Conservation (phyloP, 2,113 vertebrate genomes). For the Neotragus moschatus region DNA sequence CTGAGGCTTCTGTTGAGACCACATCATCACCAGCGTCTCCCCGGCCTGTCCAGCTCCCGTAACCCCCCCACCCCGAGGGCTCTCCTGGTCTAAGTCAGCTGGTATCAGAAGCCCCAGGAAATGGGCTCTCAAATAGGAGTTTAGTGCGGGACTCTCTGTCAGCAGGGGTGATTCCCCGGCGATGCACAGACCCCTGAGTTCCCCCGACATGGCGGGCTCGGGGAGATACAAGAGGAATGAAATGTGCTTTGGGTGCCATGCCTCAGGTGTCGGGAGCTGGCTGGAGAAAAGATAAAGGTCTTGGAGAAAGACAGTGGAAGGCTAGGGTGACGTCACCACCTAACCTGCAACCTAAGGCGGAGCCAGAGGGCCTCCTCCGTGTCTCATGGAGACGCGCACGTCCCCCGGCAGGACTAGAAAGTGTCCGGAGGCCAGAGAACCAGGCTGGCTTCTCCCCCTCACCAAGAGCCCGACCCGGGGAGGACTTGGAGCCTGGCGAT, state of each 20-base stretch:
- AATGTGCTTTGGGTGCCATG: fast-evolving
- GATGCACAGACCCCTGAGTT: fast-evolving
- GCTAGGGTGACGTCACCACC: background rate
- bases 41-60: no score
- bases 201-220: fast-evolving
- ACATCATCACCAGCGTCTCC: fast-evolving
- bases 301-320: background rate
- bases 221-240: fast-evolving
- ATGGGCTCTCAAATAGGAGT: background rate
- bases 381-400: fast-evolving
- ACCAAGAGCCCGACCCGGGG: background rate
- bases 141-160: fast-evolving
- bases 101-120: background rate
- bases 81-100: background rate
- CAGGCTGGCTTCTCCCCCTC: background rate
- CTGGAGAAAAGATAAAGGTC: background rate
- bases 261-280: background rate
- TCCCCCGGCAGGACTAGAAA: background rate
- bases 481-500: fast-evolving
- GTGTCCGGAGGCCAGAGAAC: background rate
- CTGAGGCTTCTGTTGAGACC: background rate
- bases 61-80: fast-evolving
- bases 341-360: no score
- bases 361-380: no score
- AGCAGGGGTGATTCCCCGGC: fast-evolving